These are phyloP conservation scores for Myioborus miniatus DNA, from an alignment of 2,797 vertebrate genomes.

Conservation along the genomic window DNA sequence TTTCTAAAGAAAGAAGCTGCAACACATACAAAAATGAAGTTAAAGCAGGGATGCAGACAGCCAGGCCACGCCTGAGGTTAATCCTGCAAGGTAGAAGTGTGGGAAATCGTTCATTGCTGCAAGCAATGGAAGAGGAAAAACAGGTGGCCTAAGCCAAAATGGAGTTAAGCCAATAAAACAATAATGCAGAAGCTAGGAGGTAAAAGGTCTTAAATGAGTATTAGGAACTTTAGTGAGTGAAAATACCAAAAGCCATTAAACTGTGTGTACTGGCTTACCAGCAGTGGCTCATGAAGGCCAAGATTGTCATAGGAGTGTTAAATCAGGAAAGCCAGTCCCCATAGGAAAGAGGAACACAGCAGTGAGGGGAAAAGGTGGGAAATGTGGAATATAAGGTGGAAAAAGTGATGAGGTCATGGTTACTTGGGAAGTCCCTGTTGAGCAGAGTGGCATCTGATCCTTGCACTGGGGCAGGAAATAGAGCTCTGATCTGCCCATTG, in stretches of 20 bases:
- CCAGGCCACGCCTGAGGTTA: background rate
- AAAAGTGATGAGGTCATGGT: background rate
- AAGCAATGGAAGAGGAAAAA: background rate
- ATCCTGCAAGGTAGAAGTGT: background rate
- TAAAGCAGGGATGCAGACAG: background rate
- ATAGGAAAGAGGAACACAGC: background rate
- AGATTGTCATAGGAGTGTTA: background rate
- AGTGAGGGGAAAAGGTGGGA: rapidly evolving
- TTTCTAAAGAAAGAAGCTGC: background rate
- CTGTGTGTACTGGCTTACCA: background rate
- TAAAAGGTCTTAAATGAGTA: background rate
- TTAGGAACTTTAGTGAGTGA: background rate
- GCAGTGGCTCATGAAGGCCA: rapidly evolving
- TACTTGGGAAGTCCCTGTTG: background rate
- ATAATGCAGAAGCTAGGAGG: background rate
- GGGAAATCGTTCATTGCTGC: background rate
- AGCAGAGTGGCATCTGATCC: background rate
- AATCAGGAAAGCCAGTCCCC: background rate
- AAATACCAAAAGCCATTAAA: background rate
- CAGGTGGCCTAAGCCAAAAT: background rate
- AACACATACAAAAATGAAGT: background rate
- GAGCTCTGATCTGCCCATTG: background rate
- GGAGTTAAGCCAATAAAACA: background rate
- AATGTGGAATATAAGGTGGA: background rate
- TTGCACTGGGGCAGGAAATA: background rate